Evolutionary conservation across 92 coral and sea anemone species (phyloP).

Genomic region (Palythoa grandis): DNA sequence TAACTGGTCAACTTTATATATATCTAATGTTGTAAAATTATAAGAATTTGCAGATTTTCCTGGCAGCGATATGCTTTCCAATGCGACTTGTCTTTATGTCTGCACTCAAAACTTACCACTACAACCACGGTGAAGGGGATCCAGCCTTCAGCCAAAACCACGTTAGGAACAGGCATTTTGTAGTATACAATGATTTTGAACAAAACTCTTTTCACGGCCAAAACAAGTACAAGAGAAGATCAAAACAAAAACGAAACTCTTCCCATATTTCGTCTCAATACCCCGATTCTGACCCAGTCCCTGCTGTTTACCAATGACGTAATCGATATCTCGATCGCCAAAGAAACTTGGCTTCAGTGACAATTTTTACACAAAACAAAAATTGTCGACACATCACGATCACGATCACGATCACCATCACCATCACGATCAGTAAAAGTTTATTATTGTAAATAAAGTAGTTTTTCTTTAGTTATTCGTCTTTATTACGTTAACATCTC

Average conservation of each 20-base stretch:
- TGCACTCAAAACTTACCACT: constrained; percentile 72
- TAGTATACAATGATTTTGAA: background rate
- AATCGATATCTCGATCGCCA: background rate
- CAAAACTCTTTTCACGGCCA: background rate
- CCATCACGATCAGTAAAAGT: no score
- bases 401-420: no score
- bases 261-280: background rate
- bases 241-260: background rate
- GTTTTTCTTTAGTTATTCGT: no score
- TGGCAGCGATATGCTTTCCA: background rate
- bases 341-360: no score
- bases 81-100: background rate
- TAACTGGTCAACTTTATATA: no score
- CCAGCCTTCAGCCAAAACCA: constrained; percentile 93
- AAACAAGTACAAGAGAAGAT: background rate
- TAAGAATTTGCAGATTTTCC: background rate
- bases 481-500: no score
- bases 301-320: background rate
- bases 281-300: background rate
- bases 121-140: constrained; percentile 95
- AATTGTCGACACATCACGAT: no score
- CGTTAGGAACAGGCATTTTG: constrained; percentile 86
- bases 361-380: no score
- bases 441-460: no score
- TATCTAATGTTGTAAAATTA: no score